Evolutionary conservation across 2,113 vertebrate species (phyloP), one percentile per base, ranked within the genome.

Genomic region (Gambusia holbrooki): DNA sequence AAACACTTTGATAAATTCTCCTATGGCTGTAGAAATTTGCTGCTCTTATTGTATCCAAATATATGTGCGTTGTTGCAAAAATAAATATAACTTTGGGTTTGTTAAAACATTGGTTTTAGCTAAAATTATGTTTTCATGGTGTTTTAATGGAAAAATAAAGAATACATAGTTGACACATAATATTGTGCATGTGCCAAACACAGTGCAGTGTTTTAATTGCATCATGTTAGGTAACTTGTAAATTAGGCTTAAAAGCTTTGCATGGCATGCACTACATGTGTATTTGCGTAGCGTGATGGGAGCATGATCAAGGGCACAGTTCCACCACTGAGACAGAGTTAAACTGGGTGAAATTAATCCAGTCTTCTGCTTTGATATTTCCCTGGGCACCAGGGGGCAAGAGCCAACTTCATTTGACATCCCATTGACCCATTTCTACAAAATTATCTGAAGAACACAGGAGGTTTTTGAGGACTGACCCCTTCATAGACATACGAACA

Each of bases 301-400:
- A 86, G 83, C 87, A 91, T 89, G 89, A 91, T 91, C 87, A 89
- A 91, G 91, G 89, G 73, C 86, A 80, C 67, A 80, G 84, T 75
- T 82, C 85, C 85, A 89, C 91, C 87, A 79, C 86, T 83, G 90
- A 91, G 92, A 92, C 86, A 45, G 80, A 90, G 86, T 89, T 87
- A 88, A 94, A 93, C 84, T 93, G 89, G 92, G 90, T 88, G 91
- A 93, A 94, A 93, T 93, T 91, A 94, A 93, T 94, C 93, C 93
- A 82, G 80, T 91, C 87, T 91, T 91, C 92, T 91, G 88, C 89
- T 84, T 85, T 90, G 92, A 93, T 93, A 93, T 90, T 92, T 93
- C 92, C 91, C 90, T 89, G 90, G 90, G 89, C 89, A 93, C 92
- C 82, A 76, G 68, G 86, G 93, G 93, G 92, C 92, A 92, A 90